Percentiles rank a stretch among this genome's conserved stretches.
Evolutionary conservation across 2,888 invertebrate species (phyloP).

Genomic region (Drosophila macrospina): DNA sequence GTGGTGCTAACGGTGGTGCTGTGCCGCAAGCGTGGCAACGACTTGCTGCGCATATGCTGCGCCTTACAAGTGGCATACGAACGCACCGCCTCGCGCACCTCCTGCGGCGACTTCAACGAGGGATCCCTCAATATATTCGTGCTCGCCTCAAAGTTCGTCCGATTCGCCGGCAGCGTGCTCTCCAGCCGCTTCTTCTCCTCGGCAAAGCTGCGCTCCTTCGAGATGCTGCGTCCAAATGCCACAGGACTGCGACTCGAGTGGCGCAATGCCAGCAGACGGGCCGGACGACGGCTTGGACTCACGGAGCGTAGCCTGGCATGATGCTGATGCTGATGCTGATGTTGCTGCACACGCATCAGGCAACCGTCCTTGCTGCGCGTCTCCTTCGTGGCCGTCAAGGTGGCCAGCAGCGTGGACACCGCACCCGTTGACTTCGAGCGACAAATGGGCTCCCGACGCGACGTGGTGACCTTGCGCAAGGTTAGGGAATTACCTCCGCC

Average conservation of each 20-base stretch:
- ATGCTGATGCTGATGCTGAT: constrained; percentile 70
- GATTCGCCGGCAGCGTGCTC: constrained; percentile 81
- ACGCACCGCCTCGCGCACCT: constrained; percentile 86
- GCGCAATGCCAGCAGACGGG: constrained; percentile 71
- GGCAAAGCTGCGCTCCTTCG: constrained; percentile 88
- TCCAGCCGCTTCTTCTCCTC: constrained; percentile 86
- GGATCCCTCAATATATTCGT: constrained; percentile 86
- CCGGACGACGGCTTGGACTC: constrained; percentile 79
- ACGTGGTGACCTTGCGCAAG: constrained; percentile 77
- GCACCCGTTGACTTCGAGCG: constrained; percentile 85
- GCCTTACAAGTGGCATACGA: constrained; percentile 82
- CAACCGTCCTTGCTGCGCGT: constrained; percentile 63
- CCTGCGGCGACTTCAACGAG: constrained; percentile 87
- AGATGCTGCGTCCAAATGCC: constrained; percentile 85
- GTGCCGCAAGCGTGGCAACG: constrained; percentile 76
- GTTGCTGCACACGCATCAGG: constrained; percentile 68
- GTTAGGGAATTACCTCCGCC: constrained; percentile 83
- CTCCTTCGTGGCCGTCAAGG: constrained; percentile 67
- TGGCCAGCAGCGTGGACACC: constrained; percentile 70
- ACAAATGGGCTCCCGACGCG: constrained; percentile 81
- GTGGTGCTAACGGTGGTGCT: constrained; percentile 74
- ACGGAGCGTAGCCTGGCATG: constrained; percentile 76
- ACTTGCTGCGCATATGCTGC: constrained; percentile 83
- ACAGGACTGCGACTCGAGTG: constrained; percentile 85
- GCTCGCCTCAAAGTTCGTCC: constrained; percentile 84